These are phyloP conservation scores for Balanococcus diminutus DNA, from an alignment of 2,888 invertebrate genomes.

Conservation along the genomic window DNA sequence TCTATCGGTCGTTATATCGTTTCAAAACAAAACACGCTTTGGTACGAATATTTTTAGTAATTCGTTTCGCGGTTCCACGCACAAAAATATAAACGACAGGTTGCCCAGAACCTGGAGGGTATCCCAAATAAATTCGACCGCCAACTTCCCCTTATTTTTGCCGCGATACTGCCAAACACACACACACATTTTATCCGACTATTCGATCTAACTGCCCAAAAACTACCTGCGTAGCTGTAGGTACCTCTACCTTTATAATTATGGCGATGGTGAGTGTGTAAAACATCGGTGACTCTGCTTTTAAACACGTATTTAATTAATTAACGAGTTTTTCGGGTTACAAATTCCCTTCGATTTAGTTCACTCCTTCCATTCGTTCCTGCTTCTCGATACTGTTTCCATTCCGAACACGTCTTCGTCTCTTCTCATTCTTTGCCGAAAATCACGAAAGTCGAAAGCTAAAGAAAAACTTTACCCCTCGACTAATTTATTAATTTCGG, in stretches of 20 bases:
- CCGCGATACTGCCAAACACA: neutral
- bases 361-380: neutral
- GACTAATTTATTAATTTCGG: neutral
- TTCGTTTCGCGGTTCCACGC: neutral
- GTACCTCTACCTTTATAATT: neutral
- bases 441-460: neutral
- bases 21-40: neutral
- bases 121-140: neutral
- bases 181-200: neutral
- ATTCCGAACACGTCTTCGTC: neutral
- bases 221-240: neutral
- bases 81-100: neutral
- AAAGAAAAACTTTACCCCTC: neutral
- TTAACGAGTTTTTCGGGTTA: neutral
- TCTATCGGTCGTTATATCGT: neutral
- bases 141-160: neutral
- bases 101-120: neutral
- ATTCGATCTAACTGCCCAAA: no score
- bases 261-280: neutral
- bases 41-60: neutral
- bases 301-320: slow-evolving; percentile 16
- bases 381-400: neutral
- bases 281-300: no score
- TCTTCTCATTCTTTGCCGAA: neutral
- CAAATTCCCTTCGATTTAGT: neutral